A percentile compares a stretch with the other conserved stretches of the same genome.
Conservation (phyloP, 2,113 vertebrate genomes). For the Tragelaphus scriptus region DNA sequence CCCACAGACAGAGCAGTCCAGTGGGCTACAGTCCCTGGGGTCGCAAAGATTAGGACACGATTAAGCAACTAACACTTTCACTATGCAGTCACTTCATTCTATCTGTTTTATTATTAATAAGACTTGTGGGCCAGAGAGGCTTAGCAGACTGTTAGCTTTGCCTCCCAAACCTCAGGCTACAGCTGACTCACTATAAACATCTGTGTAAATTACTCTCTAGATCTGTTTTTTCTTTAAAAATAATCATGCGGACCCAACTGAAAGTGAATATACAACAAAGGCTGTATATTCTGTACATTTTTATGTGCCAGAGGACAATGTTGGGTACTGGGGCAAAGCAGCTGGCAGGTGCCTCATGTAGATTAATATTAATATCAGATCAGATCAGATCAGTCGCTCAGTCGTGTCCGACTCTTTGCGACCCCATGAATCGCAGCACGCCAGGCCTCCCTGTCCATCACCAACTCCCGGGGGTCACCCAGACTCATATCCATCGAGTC, state of each 20-base stretch:
- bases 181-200: not conserved
- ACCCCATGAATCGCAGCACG: no score
- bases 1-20: not conserved
- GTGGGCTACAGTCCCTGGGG: not conserved
- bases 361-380: not conserved
- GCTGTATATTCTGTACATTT: not conserved
- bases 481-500: no score
- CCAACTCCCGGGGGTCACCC: no score
- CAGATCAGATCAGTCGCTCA: no score
- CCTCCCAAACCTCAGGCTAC: not conserved
- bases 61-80: not conserved
- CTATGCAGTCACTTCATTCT: not conserved
- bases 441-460: no score
- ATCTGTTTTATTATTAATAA: slow-evolving; percentile 12
- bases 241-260: not conserved
- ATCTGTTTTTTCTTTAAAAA: slow-evolving; percentile 36
- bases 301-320: not conserved
- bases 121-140: not conserved
- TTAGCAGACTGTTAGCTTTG: not conserved
- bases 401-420: no score
- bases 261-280: not conserved
- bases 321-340: not conserved
- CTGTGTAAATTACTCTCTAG: not conserved
- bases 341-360: not conserved
- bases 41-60: not conserved